These are phyloP conservation scores for Drosophila sp. DNA, from an alignment of 1,140 invertebrate genomes.

Conservation along the genomic window DNA sequence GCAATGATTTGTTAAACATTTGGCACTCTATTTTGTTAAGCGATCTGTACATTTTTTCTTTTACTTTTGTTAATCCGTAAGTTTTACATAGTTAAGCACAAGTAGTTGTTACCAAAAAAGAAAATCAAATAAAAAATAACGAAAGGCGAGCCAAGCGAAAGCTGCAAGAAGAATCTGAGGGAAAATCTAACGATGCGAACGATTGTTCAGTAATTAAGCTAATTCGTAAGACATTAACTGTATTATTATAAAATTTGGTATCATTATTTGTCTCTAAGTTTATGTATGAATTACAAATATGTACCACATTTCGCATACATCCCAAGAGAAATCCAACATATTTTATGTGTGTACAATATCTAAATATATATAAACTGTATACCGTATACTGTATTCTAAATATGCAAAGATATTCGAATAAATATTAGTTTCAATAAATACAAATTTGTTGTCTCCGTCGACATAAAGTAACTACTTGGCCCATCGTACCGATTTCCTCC, in stretches of 20 bases:
- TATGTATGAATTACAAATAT: slow-evolving; percentile 47
- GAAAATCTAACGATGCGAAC: slow-evolving; percentile 35
- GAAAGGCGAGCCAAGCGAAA: slow-evolving; percentile 35
- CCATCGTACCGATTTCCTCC: not conserved
- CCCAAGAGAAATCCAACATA: slow-evolving; percentile 34
- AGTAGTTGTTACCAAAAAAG: slow-evolving; percentile 61
- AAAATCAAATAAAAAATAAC: not conserved
- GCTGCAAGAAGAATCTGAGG: slow-evolving; percentile 37
- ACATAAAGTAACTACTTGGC: not conserved
- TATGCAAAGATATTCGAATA: slow-evolving; percentile 53
- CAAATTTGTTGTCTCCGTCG: not conserved
- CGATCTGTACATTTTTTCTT: slow-evolving; percentile 25
- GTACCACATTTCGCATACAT: slow-evolving; percentile 22
- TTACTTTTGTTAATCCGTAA: slow-evolving; percentile 49
- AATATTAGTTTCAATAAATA: slow-evolving; percentile 15
- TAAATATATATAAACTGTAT: slow-evolving; percentile 3
- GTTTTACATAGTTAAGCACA: slow-evolving; percentile 63
- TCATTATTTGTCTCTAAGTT: slow-evolving; percentile 58
- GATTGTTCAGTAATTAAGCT: slow-evolving; percentile 65
- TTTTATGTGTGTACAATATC: slow-evolving; percentile 77
- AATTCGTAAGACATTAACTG: slow-evolving; percentile 65
- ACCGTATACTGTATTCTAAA: slow-evolving; percentile 69
- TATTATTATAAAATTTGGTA: slow-evolving; percentile 35
- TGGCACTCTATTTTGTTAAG: slow-evolving; percentile 9
- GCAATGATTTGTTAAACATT: slow-evolving; percentile 39